Evolutionary conservation across 2,113 vertebrate genomes (phyloP), one percentile per base, ranked within the genome.

Genomic region (Gallinago undulata): DNA sequence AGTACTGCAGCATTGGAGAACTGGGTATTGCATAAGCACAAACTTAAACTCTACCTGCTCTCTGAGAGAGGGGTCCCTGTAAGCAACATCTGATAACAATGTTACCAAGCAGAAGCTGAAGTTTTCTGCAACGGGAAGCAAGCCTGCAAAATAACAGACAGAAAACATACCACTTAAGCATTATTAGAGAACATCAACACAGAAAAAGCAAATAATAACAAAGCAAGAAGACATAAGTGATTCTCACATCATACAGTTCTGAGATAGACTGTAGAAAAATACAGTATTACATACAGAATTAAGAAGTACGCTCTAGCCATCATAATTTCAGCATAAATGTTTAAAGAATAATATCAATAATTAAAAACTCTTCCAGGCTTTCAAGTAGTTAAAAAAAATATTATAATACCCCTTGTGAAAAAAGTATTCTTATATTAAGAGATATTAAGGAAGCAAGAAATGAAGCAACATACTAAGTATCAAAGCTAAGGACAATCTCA

Each of bases 81-180:
- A 99, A 31, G 99, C 99, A 4, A 99, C 99, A 1, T 99, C 99
- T 7, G 98, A 99, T 6, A 99, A 97, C 83, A 99, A 91, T 0
- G 99, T 99, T 14, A 99, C 99, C 23, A 99, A 97, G 97, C 98
- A 98, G 93, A 99, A 99, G 96, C 98, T 99, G 98, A 99, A 99
- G 95, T 98, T 99, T 98, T 99, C 99, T 62, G 99, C 98, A 25
- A 99, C 97, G 11, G 99, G 99, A 90, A 99, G 99, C 10, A 96
- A 91, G 16, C 98, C 99, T 99, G 95, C 18, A 87, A 96, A 66
- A 95, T 9, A 59, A 84, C 0, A 7, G 27, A 72, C 11, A 74
- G 94, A 69, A 89, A 70, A 93, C 41, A 24, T 87, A 7, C 8
- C 30, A 68, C 41, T 31, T 79, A 11, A 59, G 41, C 41, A 45